Percentiles rank a stretch among this genome's conserved stretches.
Conservation (phyloP, 1,140 invertebrate genomes). For the Rhyzopertha dominica region DNA sequence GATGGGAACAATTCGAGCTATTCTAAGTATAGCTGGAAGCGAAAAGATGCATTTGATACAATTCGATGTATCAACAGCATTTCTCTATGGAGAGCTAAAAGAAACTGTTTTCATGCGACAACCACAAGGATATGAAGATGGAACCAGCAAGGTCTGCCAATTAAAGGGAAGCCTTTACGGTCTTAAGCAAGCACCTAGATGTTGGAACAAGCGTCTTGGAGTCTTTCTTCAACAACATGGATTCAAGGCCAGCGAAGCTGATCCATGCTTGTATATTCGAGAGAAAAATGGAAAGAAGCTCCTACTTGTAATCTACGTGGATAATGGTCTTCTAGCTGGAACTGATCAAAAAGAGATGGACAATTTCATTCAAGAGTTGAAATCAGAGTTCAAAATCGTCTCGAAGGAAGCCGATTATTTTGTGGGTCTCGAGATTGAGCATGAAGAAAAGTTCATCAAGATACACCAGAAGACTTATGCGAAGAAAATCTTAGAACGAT, state of each 20-base stretch:
- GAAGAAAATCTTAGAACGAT: slow-evolving; percentile 37
- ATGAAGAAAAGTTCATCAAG: slow-evolving; percentile 17
- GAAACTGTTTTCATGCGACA: slow-evolving; percentile 40
- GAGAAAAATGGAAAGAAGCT: slow-evolving; percentile 25
- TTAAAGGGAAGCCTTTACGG: slow-evolving; percentile 41
- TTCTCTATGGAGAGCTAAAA: slow-evolving; percentile 40
- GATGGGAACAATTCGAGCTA: slow-evolving; percentile 40
- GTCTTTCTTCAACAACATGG: slow-evolving; percentile 35
- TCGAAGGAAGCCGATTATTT: slow-evolving; percentile 26
- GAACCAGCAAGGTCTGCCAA: slow-evolving; percentile 6
- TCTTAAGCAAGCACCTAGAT: slow-evolving; percentile 42
- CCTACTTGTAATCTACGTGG: slow-evolving; percentile 46
- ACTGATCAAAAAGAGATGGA: slow-evolving; percentile 10
- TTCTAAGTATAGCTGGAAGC: slow-evolving; percentile 40
- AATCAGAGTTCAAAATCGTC: slow-evolving; percentile 31
- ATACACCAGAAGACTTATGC: slow-evolving; percentile 38
- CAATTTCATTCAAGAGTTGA: slow-evolving; percentile 11
- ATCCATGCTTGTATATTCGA: slow-evolving; percentile 42
- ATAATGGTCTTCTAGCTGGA: slow-evolving; percentile 43
- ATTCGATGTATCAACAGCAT: slow-evolving; percentile 47
- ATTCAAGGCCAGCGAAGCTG: slow-evolving; percentile 36
- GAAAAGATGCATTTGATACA: slow-evolving; percentile 37
- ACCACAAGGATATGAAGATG: slow-evolving; percentile 34
- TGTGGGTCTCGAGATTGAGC: slow-evolving; percentile 35
- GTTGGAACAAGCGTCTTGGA: slow-evolving; percentile 39